A percentile compares a stretch with the other conserved stretches of the same genome.
Conservation (phyloP, 1,140 invertebrate species). For the Platorchestia sp. region DNA sequence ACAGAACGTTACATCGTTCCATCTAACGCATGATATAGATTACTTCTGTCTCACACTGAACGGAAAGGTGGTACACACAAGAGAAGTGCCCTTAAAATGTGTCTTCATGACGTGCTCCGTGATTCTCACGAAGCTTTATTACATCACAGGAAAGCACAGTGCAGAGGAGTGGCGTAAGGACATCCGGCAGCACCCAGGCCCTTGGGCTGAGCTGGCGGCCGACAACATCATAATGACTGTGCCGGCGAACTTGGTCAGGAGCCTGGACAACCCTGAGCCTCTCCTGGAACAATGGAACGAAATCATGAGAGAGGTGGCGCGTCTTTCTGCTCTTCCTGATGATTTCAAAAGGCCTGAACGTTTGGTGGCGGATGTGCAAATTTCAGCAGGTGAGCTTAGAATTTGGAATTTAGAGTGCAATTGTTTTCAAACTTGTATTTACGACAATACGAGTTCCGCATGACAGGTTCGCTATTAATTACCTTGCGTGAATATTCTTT, state of each 20-base stretch:
- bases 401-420: neutral
- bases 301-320: neutral
- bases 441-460: too few relatives aligned
- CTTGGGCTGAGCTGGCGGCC: constrained; percentile 5
- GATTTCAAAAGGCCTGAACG: neutral
- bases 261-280: neutral
- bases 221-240: constrained; percentile 35
- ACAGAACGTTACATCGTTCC: too few relatives aligned
- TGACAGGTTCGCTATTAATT: too few relatives aligned
- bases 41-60: too few relatives aligned
- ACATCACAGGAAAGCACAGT: neutral
- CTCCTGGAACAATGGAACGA: neutral
- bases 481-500: too few relatives aligned
- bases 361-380: neutral
- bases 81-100: too few relatives aligned
- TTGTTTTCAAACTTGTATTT: too few relatives aligned
- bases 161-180: neutral
- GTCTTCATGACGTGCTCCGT: too few relatives aligned
- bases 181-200: neutral
- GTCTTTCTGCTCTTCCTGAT: neutral
- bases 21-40: too few relatives aligned
- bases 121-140: too few relatives aligned
- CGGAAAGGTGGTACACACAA: too few relatives aligned
- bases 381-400: neutral
- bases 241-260: neutral